Evolutionary conservation across 2,113 vertebrate species (phyloP).

Genomic region (Mirza zaza): DNA sequence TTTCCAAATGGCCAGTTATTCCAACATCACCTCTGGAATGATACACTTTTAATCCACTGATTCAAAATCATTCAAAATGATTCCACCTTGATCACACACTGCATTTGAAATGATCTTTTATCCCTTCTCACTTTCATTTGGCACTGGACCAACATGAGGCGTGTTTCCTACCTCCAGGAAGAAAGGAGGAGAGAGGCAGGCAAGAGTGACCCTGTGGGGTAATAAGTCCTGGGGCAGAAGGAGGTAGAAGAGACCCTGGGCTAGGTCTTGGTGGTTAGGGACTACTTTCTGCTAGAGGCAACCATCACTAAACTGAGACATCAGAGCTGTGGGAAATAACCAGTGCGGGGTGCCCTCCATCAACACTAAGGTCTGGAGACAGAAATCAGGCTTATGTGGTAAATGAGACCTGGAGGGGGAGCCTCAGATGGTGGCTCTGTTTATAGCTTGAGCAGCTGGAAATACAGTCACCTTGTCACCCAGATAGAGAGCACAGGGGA

Average conservation of each 20-base stretch:
- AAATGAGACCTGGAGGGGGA: not conserved
- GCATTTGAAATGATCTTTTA: not conserved
- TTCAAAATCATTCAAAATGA: conserved; percentile 12
- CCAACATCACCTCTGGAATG: not conserved
- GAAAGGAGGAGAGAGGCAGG: not conserved
- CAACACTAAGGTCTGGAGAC: not conserved
- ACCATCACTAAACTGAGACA: not conserved
- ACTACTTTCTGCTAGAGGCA: not conserved
- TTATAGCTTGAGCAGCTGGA: not conserved
- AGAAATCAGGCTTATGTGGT: not conserved
- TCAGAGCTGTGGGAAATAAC: not conserved
- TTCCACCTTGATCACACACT: not conserved
- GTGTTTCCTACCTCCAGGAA: not conserved
- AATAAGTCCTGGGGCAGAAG: not conserved
- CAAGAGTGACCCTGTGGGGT: not conserved
- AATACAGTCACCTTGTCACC: not conserved
- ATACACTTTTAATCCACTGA: conserved; percentile 1
- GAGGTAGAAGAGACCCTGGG: not conserved
- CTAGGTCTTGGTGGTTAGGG: not conserved
- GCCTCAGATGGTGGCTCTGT: not conserved
- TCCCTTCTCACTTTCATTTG: not conserved
- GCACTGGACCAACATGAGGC: not conserved
- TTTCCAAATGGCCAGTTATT: conserved; percentile 1
- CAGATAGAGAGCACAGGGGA: not conserved
- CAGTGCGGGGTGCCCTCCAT: not conserved